Evolutionary conservation across 2,888 invertebrate species (phyloP).

Genomic region (Aproaerema taeniolella): DNA sequence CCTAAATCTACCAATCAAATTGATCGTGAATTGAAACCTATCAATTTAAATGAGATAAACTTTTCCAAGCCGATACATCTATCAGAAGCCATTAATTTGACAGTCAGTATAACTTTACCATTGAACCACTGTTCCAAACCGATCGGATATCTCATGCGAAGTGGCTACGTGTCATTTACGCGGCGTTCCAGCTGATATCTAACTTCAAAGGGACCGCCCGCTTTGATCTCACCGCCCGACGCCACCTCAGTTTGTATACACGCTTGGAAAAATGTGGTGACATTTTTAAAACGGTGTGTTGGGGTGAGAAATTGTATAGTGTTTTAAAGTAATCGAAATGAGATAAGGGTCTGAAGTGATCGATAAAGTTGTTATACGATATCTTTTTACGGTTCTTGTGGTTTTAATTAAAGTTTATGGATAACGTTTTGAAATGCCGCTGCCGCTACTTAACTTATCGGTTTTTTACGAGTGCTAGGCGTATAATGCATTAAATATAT

Average conservation of each 20-base stretch:
- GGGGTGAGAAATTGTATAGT: neutral
- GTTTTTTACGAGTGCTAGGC: no score
- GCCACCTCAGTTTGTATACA: slow-evolving; percentile 32
- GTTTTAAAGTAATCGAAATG: neutral
- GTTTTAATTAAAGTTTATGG: no score
- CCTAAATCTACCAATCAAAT: no score
- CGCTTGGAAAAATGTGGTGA: slow-evolving; percentile 4
- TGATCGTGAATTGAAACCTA: no score
- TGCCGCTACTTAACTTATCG: no score
- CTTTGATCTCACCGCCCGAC: slow-evolving; percentile 53
- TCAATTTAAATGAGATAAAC: slow-evolving; percentile 7
- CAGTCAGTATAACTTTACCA: slow-evolving; percentile 8
- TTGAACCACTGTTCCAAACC: neutral
- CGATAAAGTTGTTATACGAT: neutral
- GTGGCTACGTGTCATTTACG: slow-evolving; percentile 42
- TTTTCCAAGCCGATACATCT: slow-evolving; percentile 16
- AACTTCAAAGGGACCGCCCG: slow-evolving; percentile 47
- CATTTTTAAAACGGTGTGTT: slow-evolving; percentile 2
- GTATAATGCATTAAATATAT: no score
- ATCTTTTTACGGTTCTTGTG: no score
- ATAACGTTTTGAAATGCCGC: no score
- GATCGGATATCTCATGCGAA: slow-evolving; percentile 5
- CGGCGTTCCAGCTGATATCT: slow-evolving; percentile 38
- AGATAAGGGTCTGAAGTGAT: neutral
- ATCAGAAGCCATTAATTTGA: slow-evolving; percentile 6